A percentile compares a stretch with the other conserved stretches of the same genome.
Conservation (phyloP, 2,113 vertebrate species). For the Agelaius phoeniceus region DNA sequence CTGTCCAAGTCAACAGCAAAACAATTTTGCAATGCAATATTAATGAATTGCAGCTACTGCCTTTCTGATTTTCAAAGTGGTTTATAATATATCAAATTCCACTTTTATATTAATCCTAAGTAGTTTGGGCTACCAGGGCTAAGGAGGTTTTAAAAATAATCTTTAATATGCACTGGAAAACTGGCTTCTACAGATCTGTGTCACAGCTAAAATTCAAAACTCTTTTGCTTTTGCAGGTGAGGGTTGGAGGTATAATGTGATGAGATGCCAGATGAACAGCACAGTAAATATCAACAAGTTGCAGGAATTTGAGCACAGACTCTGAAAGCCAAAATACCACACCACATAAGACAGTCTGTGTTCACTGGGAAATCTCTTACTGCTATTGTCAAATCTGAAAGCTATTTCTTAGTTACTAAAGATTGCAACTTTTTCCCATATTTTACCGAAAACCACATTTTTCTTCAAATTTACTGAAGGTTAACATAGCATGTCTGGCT, state of each 20-base stretch:
- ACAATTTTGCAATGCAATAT: background rate
- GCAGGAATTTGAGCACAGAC: background rate
- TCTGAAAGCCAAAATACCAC: background rate
- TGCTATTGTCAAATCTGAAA: background rate
- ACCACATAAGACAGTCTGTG: background rate
- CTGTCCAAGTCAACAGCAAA: background rate
- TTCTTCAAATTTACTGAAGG: background rate
- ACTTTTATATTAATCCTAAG: background rate
- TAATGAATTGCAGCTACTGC: background rate
- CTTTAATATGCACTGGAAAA: background rate
- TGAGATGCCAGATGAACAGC: background rate
- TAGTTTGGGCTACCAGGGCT: background rate
- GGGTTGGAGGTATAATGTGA: background rate
- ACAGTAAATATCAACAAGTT: background rate
- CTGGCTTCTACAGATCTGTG: background rate
- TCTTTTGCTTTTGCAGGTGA: background rate
- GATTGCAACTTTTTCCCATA: background rate
- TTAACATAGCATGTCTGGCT: background rate
- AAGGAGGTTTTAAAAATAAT: background rate
- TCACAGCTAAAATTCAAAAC: background rate
- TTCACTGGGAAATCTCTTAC: background rate
- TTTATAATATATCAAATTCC: background rate
- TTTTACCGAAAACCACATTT: background rate
- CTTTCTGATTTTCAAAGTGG: background rate
- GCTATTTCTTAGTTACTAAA: background rate